These are phyloP conservation scores for Conus ventricosus DNA, from an alignment of 1,140 invertebrate species.

Conservation along the genomic window DNA sequence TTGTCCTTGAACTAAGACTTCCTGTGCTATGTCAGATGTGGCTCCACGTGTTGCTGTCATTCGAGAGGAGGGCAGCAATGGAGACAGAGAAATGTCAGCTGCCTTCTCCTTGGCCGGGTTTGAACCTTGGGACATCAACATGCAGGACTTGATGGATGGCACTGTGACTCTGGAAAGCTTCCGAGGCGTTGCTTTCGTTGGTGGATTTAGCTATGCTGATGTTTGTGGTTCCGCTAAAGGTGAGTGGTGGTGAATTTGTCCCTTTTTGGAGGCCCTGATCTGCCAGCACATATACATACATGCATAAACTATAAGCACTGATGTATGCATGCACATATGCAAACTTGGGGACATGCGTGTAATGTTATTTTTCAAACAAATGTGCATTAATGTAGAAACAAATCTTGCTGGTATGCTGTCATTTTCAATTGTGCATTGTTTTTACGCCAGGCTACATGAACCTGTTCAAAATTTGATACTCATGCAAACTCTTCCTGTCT, in stretches of 20 bases:
- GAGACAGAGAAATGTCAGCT: conserved; percentile 98
- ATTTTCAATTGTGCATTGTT: too few species aligned
- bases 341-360: too few species aligned
- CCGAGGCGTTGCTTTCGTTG: conserved; percentile 93
- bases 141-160: conserved; percentile 70
- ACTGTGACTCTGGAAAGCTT: conserved; percentile 85
- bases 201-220: conserved; percentile 98
- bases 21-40: conserved; percentile 23
- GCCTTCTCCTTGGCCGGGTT: conserved; percentile 93
- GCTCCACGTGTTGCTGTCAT: conserved; percentile 87
- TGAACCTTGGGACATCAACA: conserved; percentile 77
- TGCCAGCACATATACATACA: too few species aligned
- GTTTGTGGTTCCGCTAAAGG: conserved; percentile 96
- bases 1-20: neutral
- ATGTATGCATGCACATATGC: too few species aligned
- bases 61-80: conserved; percentile 97
- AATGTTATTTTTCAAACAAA: too few species aligned
- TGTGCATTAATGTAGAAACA: too few species aligned
- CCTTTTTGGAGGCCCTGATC: too few species aligned
- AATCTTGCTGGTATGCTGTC: too few species aligned
- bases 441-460: too few species aligned
- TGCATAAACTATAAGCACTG: too few species aligned
- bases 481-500: too few species aligned
- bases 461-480: too few species aligned
- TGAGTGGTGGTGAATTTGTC: conserved; percentile 38